phyloP scores from a whole-genome alignment of 2,113 vertebrate species.

The Sylvia atricapilla region DNA sequence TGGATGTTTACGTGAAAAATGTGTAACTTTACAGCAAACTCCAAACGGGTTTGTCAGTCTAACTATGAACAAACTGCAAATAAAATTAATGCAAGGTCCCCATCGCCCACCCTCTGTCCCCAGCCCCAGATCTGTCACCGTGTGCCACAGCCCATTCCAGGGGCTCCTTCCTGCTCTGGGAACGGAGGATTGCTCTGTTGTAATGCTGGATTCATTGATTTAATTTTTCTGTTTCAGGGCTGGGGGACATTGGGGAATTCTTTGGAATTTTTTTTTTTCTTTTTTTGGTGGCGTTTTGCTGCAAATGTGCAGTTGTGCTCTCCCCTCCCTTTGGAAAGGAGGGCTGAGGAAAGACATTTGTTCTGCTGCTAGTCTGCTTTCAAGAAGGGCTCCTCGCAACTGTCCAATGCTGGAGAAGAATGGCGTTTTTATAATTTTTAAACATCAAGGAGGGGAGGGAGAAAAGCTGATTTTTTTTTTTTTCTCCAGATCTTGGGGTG shows the following conservation, averaged over 20 bases:
- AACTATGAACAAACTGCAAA: background rate
- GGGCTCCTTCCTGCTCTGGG: background rate
- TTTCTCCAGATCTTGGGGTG: slow-evolving; percentile 33
- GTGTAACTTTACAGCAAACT: slow-evolving; percentile 2
- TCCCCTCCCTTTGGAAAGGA: background rate
- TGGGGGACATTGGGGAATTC: background rate
- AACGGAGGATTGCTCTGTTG: background rate
- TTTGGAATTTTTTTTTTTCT: background rate
- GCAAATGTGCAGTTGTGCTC: background rate
- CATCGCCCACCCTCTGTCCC: rapidly evolving
- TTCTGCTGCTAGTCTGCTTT: background rate
- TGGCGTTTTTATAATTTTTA: slow-evolving; percentile 23
- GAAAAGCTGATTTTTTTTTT: background rate
- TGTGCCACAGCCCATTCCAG: background rate
- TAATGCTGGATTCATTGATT: background rate
- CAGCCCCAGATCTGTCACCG: background rate
- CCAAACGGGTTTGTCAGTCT: background rate
- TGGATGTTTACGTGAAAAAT: slow-evolving; percentile 28
- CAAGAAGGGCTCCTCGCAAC: background rate
- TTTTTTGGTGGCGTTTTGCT: background rate
- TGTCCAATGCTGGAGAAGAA: background rate
- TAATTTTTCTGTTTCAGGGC: background rate
- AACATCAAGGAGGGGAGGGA: slow-evolving; percentile 19
- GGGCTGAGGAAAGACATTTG: background rate
- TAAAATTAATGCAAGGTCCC: background rate